A percentile compares a stretch with the other conserved stretches of the same genome.
phyloP scores from a whole-genome alignment of 2,113 vertebrate species.

The Larimichthys polyactis region DNA sequence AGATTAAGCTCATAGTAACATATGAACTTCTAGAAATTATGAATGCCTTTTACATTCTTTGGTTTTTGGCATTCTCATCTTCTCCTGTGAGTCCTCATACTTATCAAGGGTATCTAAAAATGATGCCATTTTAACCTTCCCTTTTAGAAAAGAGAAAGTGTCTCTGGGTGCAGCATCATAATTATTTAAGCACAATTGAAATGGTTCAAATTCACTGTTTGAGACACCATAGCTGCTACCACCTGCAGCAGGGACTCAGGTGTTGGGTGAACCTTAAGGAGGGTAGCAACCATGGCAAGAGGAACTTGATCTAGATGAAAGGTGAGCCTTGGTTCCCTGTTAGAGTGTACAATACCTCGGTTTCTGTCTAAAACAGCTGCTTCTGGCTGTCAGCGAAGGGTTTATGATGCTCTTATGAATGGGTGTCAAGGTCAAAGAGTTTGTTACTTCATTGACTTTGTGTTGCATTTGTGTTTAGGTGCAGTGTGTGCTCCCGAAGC shows the following conservation, averaged over 20 bases:
- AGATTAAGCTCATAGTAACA: not conserved
- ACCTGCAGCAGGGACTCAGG: constrained; percentile 46
- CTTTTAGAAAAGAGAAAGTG: constrained; percentile 35
- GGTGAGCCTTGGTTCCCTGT: constrained; percentile 43
- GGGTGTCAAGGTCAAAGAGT: constrained; percentile 15
- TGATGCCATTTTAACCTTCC: not conserved
- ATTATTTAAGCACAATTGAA: constrained; percentile 42
- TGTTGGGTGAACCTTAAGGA: constrained; percentile 69
- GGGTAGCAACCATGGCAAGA: constrained; percentile 27
- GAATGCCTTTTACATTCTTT: not conserved
- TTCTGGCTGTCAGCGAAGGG: constrained; percentile 16
- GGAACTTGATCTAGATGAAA: constrained; percentile 78
- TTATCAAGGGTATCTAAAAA: not conserved
- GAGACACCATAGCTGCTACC: constrained; percentile 27
- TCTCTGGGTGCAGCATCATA: constrained; percentile 19
- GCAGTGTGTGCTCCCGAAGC: constrained; percentile 86
- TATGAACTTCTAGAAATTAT: not conserved
- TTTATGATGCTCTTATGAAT: constrained; percentile 23
- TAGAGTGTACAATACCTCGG: not conserved
- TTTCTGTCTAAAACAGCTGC: constrained; percentile 38
- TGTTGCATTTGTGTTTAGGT: constrained; percentile 72
- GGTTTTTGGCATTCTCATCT: fast-evolving
- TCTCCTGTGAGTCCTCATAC: constrained; percentile 7
- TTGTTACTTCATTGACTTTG: constrained; percentile 27
- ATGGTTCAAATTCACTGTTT: constrained; percentile 37